Base-by-base conservation (phyloP, 2,113 vertebrate species). In the Suricata suricatta region DNA sequence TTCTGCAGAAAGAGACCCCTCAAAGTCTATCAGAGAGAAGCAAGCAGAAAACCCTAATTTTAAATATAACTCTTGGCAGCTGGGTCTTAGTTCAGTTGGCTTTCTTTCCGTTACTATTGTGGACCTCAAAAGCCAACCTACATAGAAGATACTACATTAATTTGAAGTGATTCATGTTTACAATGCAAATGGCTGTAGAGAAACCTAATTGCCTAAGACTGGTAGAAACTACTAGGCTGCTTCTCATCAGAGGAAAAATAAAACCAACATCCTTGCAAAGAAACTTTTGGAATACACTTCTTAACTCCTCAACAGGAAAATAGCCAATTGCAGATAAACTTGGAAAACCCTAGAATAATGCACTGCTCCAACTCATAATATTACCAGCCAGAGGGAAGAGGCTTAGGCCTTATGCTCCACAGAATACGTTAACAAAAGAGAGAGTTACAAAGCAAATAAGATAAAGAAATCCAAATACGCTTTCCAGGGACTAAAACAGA, bases 401-500 rank as follows among this genome's bases (percentile, higher is more conserved):
- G 31, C 5, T 83, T 76, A 25, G 7, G 11, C 54, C 64, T 89
- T 16, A 15, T 50, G 23, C 54, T 82, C 5, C 15, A 77, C 11
- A 29, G 71, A 95, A 85, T 71, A 90, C 6, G 16, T 69, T 96
- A 77, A 66, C 16, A 63, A 81, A n/a, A 23, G 25, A 95, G 52
- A 84, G 25, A 85, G 52, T 15, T 7, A 52, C 38, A 80, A 81
- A 25, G n/a, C 71, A 97, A 94, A 41, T 10, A 69, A 96, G 82
- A 72, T 84, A 35, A 82, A 72, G 60, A 72, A 90, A 96, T 82
- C 52, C 88, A 96, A 96, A 92, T 60, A 60, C 21, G 33, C 50
- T 88, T 92, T 96, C 79, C 95, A 95, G 95, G 84, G 47, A 85
- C 76, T 93, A 79, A 96, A 97, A 92, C 27, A 93, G 72, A 94